A percentile compares a stretch with the other conserved stretches of the same genome.
phyloP scores from a whole-genome alignment of 2,888 invertebrate genomes.

The Zaprionus obscuricornis region DNA sequence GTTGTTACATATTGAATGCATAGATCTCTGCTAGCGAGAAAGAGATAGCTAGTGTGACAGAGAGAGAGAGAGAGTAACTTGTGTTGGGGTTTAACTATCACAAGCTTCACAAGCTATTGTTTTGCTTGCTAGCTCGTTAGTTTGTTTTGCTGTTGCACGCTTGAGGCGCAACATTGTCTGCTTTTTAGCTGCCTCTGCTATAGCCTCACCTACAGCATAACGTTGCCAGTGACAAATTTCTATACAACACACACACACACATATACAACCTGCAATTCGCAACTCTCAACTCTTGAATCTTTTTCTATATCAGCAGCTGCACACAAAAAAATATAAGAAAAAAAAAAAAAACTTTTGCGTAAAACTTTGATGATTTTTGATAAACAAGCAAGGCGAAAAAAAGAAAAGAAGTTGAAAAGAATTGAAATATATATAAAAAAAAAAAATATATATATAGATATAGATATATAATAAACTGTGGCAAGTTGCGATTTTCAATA shows the following conservation, averaged over 20 bases:
- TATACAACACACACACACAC: too few relatives aligned
- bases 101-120: conserved; percentile 63
- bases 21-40: background rate
- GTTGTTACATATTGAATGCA: conserved; percentile 53
- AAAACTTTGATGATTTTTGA: conserved; percentile 74
- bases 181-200: conserved; percentile 38
- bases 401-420: too few relatives aligned
- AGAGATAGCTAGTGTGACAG: background rate
- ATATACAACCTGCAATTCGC: too few relatives aligned
- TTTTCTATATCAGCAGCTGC: conserved; percentile 46
- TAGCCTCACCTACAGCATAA: background rate
- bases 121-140: conserved; percentile 75
- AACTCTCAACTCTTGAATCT: conserved; percentile 28
- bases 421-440: too few relatives aligned
- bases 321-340: too few relatives aligned
- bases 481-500: conserved; percentile 61
- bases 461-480: conserved; percentile 6
- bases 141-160: conserved; percentile 58
- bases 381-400: conserved; percentile 45
- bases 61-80: background rate
- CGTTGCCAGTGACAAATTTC: conserved; percentile 64
- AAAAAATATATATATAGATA: background rate
- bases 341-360: conserved; percentile 62
- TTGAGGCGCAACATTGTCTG: conserved; percentile 61
- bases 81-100: conserved; percentile 11